Conservation (phyloP, 2,113 vertebrate genomes). For the Tragelaphus scriptus region DNA sequence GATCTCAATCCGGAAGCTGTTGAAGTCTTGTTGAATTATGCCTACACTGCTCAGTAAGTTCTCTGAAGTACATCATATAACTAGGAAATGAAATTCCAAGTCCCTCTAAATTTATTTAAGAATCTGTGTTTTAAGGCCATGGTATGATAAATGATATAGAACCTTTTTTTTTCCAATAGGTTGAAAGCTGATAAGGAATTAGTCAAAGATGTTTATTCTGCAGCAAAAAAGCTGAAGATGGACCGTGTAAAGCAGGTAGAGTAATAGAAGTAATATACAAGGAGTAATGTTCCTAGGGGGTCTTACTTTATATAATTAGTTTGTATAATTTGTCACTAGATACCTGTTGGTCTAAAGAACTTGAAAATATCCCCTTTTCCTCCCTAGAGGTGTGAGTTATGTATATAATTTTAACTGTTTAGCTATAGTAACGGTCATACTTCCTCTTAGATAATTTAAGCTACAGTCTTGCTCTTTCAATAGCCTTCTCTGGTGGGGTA, state of each 20-base stretch:
- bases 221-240: slow-evolving; percentile 97
- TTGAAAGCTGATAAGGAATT: slow-evolving; percentile 97
- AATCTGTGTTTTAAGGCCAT: slow-evolving; percentile 7
- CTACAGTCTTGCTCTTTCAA: not conserved
- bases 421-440: not conserved
- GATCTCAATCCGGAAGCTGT: slow-evolving; percentile 97
- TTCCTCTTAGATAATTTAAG: not conserved
- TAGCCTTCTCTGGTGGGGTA: not conserved
- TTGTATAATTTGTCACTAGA: not conserved
- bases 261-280: not conserved
- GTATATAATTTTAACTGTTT: not conserved
- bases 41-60: slow-evolving; percentile 98
- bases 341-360: not conserved
- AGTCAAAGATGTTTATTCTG: slow-evolving; percentile 98
- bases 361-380: not conserved
- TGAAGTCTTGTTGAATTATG: slow-evolving; percentile 97
- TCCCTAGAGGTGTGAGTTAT: not conserved
- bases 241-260: slow-evolving; percentile 96
- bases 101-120: not conserved
- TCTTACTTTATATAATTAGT: not conserved
- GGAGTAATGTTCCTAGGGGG: not conserved
- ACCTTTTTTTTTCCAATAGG: slow-evolving; percentile 74
- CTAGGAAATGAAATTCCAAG: not conserved
- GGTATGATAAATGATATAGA: slow-evolving; percentile 31
- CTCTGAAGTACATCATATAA: not conserved